Evolutionary conservation across 2,113 vertebrate genomes (phyloP), one percentile per base, ranked within the genome.

Genomic region (Lophochroa leadbeateri): DNA sequence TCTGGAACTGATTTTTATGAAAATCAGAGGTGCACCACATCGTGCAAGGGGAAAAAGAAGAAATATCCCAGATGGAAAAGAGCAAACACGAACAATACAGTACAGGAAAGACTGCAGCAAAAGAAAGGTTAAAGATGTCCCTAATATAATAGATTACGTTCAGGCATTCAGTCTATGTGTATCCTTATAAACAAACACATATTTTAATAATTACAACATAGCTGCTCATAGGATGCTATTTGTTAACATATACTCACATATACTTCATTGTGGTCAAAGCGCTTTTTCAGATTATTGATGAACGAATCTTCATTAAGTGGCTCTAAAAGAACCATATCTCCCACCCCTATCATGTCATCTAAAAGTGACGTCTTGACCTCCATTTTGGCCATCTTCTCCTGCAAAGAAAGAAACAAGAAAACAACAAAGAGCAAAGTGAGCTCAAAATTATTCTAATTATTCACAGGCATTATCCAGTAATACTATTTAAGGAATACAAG

Each of bases 251-350:
- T 80, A 99, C 99, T 99, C 97, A 99, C 99, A 65, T 99, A 99
- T 84, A 99, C 99, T 97, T 99, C 99, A 76, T 50, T 98, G 96
- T 99, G 99, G 92, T 99, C 98, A 90, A 99, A 99, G 93, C 99
- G 99, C 17, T 99, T 98, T 95, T 97, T 98, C 96, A 99, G 98
- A 95, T 99, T 99, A 64, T 98, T 97, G 39, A 99, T 98, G 97
- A 99, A 99, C 0, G 99, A 98, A 41, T 99, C 99, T 97, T 99
- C 99, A 7, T 95, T 96, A 31, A 99, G 98, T 12, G 99, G 99
- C 85, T 99, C 99, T 16, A 99, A 94, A 83, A 99, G 99, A 94
- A 99, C 99, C 99, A 99, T 99, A 96, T 99, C 99, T 9, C 99
- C 99, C 31, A 99, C 99, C 43, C 99, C 99, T 49, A 99, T 99